Evolutionary conservation across 2,113 vertebrate species (phyloP).

Genomic region (Albula goreensis): DNA sequence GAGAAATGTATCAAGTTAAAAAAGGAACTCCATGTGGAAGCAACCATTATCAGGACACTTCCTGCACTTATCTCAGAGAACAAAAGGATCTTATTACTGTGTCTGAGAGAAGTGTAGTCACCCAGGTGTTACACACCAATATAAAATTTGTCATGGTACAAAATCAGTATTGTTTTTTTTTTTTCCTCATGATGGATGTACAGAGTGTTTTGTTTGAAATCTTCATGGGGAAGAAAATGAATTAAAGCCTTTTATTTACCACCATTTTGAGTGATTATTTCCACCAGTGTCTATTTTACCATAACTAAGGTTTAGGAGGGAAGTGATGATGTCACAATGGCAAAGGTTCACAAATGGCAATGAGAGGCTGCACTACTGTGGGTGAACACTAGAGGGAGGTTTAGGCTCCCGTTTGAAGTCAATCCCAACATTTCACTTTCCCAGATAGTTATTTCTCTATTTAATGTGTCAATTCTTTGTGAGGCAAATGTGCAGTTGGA

Average conservation of each 20-base stretch:
- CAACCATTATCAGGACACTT: neutral
- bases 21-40: neutral
- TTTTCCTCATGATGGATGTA: constrained; percentile 5
- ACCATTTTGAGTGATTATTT: neutral
- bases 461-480: too few relatives aligned
- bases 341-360: too few relatives aligned
- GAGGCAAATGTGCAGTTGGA: too few relatives aligned
- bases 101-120: neutral
- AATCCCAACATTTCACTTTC: too few relatives aligned
- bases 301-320: too few relatives aligned
- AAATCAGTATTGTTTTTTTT: constrained; percentile 9
- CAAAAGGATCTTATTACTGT: neutral
- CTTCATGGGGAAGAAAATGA: neutral
- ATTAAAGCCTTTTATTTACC: neutral
- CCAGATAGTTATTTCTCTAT: too few relatives aligned
- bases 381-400: too few relatives aligned
- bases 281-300: neutral
- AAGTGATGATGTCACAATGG: too few relatives aligned
- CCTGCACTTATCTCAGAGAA: neutral
- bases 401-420: too few relatives aligned
- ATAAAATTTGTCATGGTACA: neutral
- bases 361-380: too few relatives aligned
- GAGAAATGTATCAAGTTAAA: neutral
- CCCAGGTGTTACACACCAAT: neutral
- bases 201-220: constrained; percentile 1